Evolutionary conservation across 2,113 vertebrate species (phyloP), one percentile per base, ranked within the genome.

Genomic region (Nestor notabilis): DNA sequence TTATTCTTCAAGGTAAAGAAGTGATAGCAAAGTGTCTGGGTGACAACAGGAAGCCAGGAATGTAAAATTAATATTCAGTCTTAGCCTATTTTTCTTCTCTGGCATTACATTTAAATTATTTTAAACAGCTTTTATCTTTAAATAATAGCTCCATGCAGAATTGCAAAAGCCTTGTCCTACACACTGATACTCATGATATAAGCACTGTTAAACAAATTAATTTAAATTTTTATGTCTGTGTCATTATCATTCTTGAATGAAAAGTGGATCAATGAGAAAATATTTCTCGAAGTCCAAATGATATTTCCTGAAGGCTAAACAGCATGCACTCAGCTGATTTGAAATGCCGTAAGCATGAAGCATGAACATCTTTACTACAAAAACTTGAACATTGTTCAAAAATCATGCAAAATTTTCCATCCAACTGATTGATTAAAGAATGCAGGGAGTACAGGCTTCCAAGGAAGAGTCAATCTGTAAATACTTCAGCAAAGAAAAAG

Each of bases 51-150:
- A 89, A 83, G 17, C 4, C 60, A 87, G 47, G 39, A 87, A 43
- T 72, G 13, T 52, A 93, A 91, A 96, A 97, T 97, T 96, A 95
- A 91, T 95, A 91, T 85, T 96, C 85, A 81, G 66, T 53, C 43
- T 82, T 87, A 82, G 60, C 20, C 69, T 95, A 43, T 93, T 89
- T 93, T 96, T 93, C 39, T 52, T 92, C 47, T 87, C 79, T 93
- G 68, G 21, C 35, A 46, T 41, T 94, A 65, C 33, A 50, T 84
- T 90, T 80, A 96, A 87, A 94, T 92, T 87, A 96, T 93, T 97
- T 94, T 72, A 95, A 94, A 94, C 93, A 41, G 63, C 47, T 95
- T 95, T 95, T 95, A 95, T 83, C 83, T 94, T 95, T 92, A 88
- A 93, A 83, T 94, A 92, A 89, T 91, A 87, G 29, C 44, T 90